These are phyloP conservation scores for Xyrichtys novacula DNA, from an alignment of 2,797 vertebrate genomes.

Conservation along the genomic window DNA sequence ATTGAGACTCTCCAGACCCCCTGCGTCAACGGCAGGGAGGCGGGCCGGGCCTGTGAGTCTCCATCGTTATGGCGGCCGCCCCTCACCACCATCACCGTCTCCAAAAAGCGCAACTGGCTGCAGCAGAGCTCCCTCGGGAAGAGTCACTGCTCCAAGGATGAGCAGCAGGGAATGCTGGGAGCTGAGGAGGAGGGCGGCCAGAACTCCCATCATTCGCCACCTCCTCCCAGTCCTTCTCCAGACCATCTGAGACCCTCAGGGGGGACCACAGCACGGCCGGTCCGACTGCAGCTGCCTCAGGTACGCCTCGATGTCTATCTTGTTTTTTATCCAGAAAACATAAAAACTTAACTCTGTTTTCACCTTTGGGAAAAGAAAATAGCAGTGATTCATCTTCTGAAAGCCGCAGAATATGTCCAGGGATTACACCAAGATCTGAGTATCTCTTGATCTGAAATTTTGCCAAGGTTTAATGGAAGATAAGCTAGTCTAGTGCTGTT, in stretches of 20 bases:
- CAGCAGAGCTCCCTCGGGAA: conserved; percentile 89
- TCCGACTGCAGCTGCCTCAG: conserved; percentile 68
- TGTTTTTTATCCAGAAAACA: too few species aligned
- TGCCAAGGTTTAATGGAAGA: too few species aligned
- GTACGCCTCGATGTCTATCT: conserved; percentile 34
- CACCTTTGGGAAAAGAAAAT: too few species aligned
- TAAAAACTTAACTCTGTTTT: too few species aligned
- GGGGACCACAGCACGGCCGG: conserved; percentile 35
- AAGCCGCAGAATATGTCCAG: too few species aligned
- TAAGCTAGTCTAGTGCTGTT: too few species aligned
- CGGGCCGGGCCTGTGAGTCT: conserved; percentile 72
- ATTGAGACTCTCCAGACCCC: conserved; percentile 90
- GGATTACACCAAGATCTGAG: too few species aligned
- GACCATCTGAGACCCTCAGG: conserved; percentile 74
- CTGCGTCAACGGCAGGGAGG: conserved; percentile 83
- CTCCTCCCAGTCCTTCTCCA: conserved; percentile 67
- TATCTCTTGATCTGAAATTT: too few species aligned
- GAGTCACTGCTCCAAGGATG: conserved; percentile 75
- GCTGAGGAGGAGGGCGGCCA: conserved; percentile 68
- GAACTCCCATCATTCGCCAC: conserved; percentile 48
- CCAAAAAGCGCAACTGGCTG: conserved; percentile 98
- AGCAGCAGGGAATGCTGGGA: conserved; percentile 75
- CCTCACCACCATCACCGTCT: conserved; percentile 93
- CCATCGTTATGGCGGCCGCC: conserved; percentile 74
- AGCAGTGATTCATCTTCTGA: too few species aligned